Evolutionary conservation across 1,140 invertebrate species (phyloP).

Genomic region (Drosophila orena): DNA sequence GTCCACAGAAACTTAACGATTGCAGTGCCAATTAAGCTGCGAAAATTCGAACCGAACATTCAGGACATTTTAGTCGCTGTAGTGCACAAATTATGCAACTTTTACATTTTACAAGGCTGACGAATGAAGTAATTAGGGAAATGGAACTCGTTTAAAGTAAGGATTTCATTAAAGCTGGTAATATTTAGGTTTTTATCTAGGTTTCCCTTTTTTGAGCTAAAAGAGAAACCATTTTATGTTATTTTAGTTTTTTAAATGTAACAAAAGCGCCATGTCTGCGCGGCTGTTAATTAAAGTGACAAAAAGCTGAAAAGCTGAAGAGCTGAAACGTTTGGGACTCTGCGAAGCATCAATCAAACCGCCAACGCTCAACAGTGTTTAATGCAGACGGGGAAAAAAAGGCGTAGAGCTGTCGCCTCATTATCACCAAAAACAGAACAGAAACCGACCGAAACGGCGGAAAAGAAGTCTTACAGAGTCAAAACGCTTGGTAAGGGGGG

Average conservation of each 20-base stretch:
- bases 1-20: conserved; percentile 13
- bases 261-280: not conserved
- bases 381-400: conserved; percentile 16
- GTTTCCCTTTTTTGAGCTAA: too few relatives aligned
- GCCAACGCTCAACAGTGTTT: conserved; percentile 41
- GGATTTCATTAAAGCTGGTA: too few relatives aligned
- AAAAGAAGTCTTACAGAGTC: conserved; percentile 47
- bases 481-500: conserved; percentile 12
- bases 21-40: conserved; percentile 40
- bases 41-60: conserved; percentile 5
- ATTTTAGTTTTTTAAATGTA: too few relatives aligned
- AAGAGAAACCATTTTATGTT: too few relatives aligned
- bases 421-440: conserved; percentile 39
- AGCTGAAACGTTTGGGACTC: conserved; percentile 22
- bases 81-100: conserved; percentile 7
- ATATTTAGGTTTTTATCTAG: too few relatives aligned
- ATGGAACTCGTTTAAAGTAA: too few relatives aligned
- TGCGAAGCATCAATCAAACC: conserved; percentile 44
- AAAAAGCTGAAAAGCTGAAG: conserved; percentile 53
- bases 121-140: not conserved
- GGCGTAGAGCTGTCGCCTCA: conserved; percentile 35
- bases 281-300: conserved; percentile 31
- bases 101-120: not conserved
- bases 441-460: conserved; percentile 13
- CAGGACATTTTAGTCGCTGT: conserved; percentile 20